Evolutionary conservation across 2,113 vertebrate genomes (phyloP), one percentile per base, ranked within the genome.

Genomic region (Perccottus glenii): DNA sequence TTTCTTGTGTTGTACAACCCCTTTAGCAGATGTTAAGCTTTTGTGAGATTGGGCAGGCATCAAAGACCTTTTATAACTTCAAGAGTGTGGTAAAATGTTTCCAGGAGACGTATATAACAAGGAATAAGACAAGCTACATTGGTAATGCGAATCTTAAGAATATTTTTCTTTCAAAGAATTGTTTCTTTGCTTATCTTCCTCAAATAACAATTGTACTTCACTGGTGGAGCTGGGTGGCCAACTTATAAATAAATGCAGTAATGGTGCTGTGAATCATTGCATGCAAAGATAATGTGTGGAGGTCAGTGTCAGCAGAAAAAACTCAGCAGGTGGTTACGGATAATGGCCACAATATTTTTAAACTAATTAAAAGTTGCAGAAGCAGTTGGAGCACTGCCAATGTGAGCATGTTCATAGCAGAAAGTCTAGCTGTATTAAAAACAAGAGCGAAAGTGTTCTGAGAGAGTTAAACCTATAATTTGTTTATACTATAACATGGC

Each of bases 61-160:
- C 51, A 70, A 66, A 75, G 14, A 43, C 60, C 51, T 67, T 83
- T 80, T 77, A 82, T 50, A 62, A 68, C 70, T 76, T 75, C 45
- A 75, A 68, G 66, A 77, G 67, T 60, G 71, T 53, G 9, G 59
- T 74, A 55, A 70, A 80, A 70, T 60, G 64, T 43, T 68, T 80
- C 70, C 70, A 64, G 73, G 49, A 67, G 66, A 58, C 50, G 36
- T 53, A 19, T 52, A 77, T 61, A 70, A 77, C 57, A 71, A 27
- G 27, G 70, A 43, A 58, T 46, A 62, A 70, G 72, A 75, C 27
- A 64, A 73, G 52, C 49, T 49, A 69, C 49, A 63, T 72, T 70
- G 57, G 59, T 55, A 62, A 68, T 62, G 33, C 4, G 36, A 14
- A 19, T 8, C 43, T 9, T 19, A 15, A 53, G 56, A 64, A 72